Evolutionary conservation across 2,797 vertebrate genomes (phyloP).

Genomic region (Moxostoma hubbsi): DNA sequence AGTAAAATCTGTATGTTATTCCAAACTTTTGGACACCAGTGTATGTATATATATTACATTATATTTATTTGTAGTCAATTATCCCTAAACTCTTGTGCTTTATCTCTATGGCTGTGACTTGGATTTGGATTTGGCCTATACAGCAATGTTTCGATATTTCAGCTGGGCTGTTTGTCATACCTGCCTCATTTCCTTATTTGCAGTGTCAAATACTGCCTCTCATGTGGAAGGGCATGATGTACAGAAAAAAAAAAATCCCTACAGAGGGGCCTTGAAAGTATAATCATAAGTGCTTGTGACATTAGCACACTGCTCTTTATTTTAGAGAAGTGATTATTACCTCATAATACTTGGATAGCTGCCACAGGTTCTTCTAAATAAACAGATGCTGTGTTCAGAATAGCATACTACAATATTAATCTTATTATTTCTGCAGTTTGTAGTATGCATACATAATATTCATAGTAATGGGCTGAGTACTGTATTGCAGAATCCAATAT

Average conservation of each 20-base stretch:
- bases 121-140: too few relatives aligned
- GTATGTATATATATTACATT: too few relatives aligned
- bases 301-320: conserved; percentile 37
- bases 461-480: background rate
- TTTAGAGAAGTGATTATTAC: conserved; percentile 16
- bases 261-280: conserved; percentile 7
- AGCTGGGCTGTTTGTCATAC: conserved; percentile 1
- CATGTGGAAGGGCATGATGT: background rate
- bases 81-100: background rate
- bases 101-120: background rate
- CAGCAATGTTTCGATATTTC: background rate
- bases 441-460: background rate
- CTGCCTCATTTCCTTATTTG: background rate
- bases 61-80: too few relatives aligned
- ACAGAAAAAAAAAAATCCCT: background rate
- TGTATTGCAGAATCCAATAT: background rate
- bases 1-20: too few relatives aligned
- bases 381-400: background rate
- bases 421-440: background rate
- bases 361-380: background rate
- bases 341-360: conserved; percentile 5
- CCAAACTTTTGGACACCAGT: too few relatives aligned
- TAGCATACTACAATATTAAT: background rate
- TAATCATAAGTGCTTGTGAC: conserved; percentile 42
- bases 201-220: background rate